A percentile compares a stretch with the other conserved stretches of the same genome.
phyloP scores from a whole-genome alignment of 2,113 vertebrate genomes.

The Caretta caretta region DNA sequence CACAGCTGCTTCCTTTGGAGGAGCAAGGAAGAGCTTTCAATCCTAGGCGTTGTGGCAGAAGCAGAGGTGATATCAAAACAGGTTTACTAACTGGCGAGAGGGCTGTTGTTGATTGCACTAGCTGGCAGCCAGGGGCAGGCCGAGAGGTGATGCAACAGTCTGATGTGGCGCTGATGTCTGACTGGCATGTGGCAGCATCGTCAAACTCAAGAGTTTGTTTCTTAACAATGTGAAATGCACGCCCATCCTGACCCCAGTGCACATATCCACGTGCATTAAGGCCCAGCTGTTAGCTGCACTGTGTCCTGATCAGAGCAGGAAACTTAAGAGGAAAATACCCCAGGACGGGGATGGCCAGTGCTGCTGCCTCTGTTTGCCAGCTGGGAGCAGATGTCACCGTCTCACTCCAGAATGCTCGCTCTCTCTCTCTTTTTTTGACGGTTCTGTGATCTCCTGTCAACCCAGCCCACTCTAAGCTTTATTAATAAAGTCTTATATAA shows the following conservation, averaged over 20 bases:
- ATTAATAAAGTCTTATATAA: fast-evolving
- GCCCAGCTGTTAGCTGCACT: background rate
- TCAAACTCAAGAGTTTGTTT: background rate
- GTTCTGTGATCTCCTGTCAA: background rate
- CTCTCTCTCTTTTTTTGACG: background rate
- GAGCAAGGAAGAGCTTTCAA: background rate
- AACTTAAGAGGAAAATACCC: too few species aligned
- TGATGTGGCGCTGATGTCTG: conserved; percentile 40
- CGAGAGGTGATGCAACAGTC: conserved; percentile 2
- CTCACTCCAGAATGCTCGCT: background rate
- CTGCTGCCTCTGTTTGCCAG: background rate
- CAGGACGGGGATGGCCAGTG: background rate
- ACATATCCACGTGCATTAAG: background rate
- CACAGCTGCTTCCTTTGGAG: background rate
- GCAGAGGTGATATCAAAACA: background rate
- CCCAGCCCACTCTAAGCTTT: background rate
- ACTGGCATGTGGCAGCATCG: background rate
- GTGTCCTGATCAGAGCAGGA: background rate
- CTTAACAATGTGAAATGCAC: background rate
- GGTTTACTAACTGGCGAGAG: background rate
- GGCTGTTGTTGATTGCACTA: background rate
- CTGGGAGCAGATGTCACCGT: background rate
- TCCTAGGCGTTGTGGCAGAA: background rate
- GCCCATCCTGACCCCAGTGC: background rate
- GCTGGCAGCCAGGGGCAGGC: background rate